Evolutionary conservation across 2,797 vertebrate species (phyloP).

Genomic region (Dicrostonyx torquatus): DNA sequence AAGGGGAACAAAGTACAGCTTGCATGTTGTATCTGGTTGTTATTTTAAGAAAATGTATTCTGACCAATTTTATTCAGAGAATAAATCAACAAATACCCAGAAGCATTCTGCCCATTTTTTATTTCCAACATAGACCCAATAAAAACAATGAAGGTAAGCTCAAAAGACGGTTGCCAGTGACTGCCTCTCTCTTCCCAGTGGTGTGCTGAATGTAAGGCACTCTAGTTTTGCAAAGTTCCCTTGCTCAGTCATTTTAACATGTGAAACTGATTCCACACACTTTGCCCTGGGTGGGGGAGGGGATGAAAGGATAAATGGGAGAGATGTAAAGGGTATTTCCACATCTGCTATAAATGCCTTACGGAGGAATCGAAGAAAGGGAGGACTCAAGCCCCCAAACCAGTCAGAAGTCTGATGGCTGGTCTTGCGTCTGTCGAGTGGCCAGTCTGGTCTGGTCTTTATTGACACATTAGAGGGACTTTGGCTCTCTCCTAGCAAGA

Average conservation of each 20-base stretch:
- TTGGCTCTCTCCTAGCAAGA: constrained; percentile 5
- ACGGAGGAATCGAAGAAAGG: constrained; percentile 55
- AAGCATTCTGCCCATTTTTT: constrained; percentile 24
- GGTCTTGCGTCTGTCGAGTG: background rate
- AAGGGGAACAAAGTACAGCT: background rate
- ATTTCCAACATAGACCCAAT: constrained; percentile 26
- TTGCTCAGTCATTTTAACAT: background rate
- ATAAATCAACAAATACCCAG: constrained; percentile 46
- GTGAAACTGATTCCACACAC: background rate
- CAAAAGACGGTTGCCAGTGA: constrained; percentile 9
- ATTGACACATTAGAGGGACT: background rate
- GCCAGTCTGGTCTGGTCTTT: background rate
- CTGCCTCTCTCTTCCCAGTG: background rate
- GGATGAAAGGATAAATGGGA: background rate
- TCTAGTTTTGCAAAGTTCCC: background rate
- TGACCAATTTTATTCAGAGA: constrained; percentile 62
- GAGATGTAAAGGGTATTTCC: background rate
- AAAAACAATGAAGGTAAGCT: constrained; percentile 42
- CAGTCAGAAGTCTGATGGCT: background rate
- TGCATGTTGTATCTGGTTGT: background rate
- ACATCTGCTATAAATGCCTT: constrained; percentile 35
- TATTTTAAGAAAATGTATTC: constrained; percentile 67
- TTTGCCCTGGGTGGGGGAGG: background rate
- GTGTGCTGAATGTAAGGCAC: constrained; percentile 1
- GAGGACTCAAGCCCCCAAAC: background rate